Evolutionary conservation across 2,113 vertebrate species (phyloP).

Genomic region (Triplophysa tibetana): DNA sequence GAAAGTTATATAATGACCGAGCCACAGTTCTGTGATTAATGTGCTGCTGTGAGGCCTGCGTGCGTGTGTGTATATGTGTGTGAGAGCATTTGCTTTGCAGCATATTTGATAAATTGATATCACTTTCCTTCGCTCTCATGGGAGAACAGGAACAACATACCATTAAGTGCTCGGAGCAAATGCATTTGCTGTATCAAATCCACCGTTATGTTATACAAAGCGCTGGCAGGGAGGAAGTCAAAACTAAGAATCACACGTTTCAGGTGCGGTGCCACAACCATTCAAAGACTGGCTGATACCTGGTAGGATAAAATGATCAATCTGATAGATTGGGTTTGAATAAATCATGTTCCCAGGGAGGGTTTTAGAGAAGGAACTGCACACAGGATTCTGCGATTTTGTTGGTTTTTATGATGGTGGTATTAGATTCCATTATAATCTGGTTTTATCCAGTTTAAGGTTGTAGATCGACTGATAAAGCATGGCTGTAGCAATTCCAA

Average conservation of each 20-base stretch:
- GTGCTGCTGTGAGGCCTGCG: constrained; percentile 59
- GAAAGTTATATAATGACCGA: constrained; percentile 37
- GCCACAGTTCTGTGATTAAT: constrained; percentile 67
- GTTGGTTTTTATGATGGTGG: too few species aligned
- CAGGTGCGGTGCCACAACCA: neutral
- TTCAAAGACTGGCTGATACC: neutral
- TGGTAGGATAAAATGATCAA: neutral
- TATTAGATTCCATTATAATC: too few species aligned
- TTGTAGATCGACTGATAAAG: too few species aligned
- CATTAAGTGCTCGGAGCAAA: constrained; percentile 65
- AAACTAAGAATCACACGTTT: neutral
- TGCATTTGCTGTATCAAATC: constrained; percentile 60
- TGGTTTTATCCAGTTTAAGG: too few species aligned
- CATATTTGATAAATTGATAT: constrained; percentile 71
- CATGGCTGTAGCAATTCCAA: too few species aligned
- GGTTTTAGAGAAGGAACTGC: too few species aligned
- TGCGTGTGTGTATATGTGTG: constrained; percentile 33
- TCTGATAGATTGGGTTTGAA: neutral
- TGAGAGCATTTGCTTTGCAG: constrained; percentile 46
- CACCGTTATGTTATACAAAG: constrained; percentile 14
- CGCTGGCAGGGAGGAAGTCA: constrained; percentile 6
- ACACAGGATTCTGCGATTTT: too few species aligned
- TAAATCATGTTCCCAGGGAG: neutral
- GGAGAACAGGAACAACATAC: constrained; percentile 60
- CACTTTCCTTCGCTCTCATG: constrained; percentile 64